These are phyloP conservation scores for Yponomeuta cagnagella DNA, from an alignment of 2,888 invertebrate genomes.

Conservation along the genomic window DNA sequence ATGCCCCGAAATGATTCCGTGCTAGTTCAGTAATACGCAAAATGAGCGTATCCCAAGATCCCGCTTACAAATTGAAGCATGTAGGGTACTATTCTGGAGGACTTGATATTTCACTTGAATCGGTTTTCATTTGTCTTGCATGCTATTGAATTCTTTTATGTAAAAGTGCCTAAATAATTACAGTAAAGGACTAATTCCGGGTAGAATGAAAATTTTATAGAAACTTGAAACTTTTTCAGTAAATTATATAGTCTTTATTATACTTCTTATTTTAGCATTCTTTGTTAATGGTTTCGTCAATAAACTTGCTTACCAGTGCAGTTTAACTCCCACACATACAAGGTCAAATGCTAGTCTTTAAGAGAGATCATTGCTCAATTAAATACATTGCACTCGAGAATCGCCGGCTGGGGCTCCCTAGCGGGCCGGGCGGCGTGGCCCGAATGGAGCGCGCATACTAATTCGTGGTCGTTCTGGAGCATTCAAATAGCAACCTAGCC, in stretches of 20 bases:
- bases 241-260: too few species aligned
- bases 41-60: constrained; percentile 75
- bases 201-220: too few species aligned
- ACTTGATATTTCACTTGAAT: neutral
- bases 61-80: constrained; percentile 69
- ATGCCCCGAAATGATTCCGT: constrained; percentile 54
- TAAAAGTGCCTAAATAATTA: too few species aligned
- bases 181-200: too few species aligned
- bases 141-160: too few species aligned
- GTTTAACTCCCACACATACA: too few species aligned
- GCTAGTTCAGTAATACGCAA: constrained; percentile 64
- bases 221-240: too few species aligned
- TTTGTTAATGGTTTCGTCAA: too few species aligned
- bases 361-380: neutral
- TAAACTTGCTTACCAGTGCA: too few species aligned
- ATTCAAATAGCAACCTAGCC: constrained; percentile 66
- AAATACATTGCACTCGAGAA: constrained; percentile 36
- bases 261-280: too few species aligned
- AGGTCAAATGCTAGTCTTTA: too few species aligned
- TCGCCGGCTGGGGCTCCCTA: constrained; percentile 47
- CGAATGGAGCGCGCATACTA: constrained; percentile 72
- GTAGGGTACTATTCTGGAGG: constrained; percentile 48
- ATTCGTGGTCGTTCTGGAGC: constrained; percentile 66
- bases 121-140: neutral
- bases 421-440: constrained; percentile 42